These are phyloP conservation scores for Apotomis betuletana DNA, from an alignment of 2,888 invertebrate genomes.

Conservation along the genomic window DNA sequence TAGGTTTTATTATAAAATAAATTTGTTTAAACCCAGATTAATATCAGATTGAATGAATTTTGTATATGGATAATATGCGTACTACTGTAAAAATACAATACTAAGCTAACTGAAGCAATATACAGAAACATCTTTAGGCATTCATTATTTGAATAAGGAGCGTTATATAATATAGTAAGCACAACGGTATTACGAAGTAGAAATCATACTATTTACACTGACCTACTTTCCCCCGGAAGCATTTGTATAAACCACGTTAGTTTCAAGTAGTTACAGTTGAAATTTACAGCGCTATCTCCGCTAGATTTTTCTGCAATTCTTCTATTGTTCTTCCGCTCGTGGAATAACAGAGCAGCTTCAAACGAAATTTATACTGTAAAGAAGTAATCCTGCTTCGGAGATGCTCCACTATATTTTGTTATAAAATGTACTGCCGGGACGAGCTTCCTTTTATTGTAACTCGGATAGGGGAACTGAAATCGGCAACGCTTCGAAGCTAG, in stretches of 20 bases:
- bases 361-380: constrained; percentile 38
- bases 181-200: not conserved
- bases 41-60: no score
- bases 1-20: no score
- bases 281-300: constrained; percentile 35
- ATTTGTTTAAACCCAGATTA: no score
- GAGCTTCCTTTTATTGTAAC: constrained; percentile 8
- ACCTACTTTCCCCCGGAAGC: constrained; percentile 12
- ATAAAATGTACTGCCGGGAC: constrained; percentile 14
- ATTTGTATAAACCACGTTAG: constrained; percentile 29
- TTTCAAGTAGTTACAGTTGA: constrained; percentile 29
- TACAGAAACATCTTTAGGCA: no score
- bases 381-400: constrained; percentile 18
- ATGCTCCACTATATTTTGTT: constrained; percentile 19
- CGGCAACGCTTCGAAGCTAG: not conserved
- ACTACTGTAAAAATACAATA: no score
- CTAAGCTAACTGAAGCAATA: no score
- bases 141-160: no score
- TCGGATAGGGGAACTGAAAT: not conserved
- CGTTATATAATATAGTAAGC: not conserved
- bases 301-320: constrained; percentile 35
- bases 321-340: constrained; percentile 36
- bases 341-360: constrained; percentile 36
- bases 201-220: constrained; percentile 1
- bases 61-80: no score